Evolutionary conservation across 2,797 vertebrate species (phyloP), one percentile per base, ranked within the genome.

Genomic region (Yasuhikotakia modesta): DNA sequence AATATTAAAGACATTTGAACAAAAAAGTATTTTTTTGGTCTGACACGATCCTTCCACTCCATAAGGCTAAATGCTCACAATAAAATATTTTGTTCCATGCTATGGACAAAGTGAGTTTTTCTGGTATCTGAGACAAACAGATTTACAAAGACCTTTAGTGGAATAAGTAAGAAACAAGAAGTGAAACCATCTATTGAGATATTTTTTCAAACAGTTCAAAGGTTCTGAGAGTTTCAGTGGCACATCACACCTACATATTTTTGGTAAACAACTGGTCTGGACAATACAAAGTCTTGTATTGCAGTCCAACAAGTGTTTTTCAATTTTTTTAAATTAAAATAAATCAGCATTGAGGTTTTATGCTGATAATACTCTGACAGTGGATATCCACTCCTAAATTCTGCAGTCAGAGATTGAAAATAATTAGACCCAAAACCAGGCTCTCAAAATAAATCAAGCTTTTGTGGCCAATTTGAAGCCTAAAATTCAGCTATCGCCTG

Each of bases 371-470:
- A 30, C 22, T 76, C 14, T 16, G 53, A 69, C 39, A 69, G 52
- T 50, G 65, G 55, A 69, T 27, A 46, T 69, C 1, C 14, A 17
- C 60, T 60, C n/a, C 55, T 76, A 69, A 60, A 69, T 48, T 76
- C 8, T 50, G 24, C 46, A 50, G 50, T 61, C 35, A 2, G n/a
- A 50, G 53, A 0, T 53, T 35, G 55, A 68, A 69, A 39, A 27
- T 69, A 76, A 76, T 76, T 76, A 65, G 43, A 69, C 43, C 69
- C 16, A 27, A 77, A 77, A 16, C 76, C 70, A n/a, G 48, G 17
- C 48, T 64, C 68, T 71, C 60, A 71, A 71, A 35, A 73, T 67
- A 81, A 77, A 79, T 43, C 61, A 65, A 58, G 48, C 13, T 22
- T 64, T 76, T 24, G 61, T 39, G 57, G 50, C 17, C 67, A 24